phyloP scores from a whole-genome alignment of 2,113 vertebrate genomes.

The Platichthys flesus region DNA sequence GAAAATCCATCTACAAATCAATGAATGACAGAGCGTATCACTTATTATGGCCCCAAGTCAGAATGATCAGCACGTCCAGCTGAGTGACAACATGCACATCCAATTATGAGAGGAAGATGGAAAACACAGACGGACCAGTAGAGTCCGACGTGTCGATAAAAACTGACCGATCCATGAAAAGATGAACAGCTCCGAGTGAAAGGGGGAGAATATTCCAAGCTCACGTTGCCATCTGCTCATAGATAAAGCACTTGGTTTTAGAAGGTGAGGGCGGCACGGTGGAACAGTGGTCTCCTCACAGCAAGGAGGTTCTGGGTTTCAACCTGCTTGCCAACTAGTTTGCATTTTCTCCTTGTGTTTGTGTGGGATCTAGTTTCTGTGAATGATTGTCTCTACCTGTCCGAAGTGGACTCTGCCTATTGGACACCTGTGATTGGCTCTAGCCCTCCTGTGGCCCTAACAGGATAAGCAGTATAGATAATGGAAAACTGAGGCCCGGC shows the following conservation, averaged over 20 bases:
- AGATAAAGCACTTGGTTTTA: background rate
- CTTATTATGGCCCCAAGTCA: conserved; percentile 47
- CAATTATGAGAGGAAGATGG: conserved; percentile 10
- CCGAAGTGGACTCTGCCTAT: too few relatives aligned
- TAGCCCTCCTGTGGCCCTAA: background rate
- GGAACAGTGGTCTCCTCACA: background rate
- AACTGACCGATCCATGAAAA: background rate
- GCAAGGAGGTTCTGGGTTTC: too few relatives aligned
- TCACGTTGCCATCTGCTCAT: background rate
- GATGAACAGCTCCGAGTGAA: background rate
- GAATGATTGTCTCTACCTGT: background rate
- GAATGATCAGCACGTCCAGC: conserved; percentile 2
- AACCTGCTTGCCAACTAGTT: too few relatives aligned
- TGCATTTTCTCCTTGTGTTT: too few relatives aligned
- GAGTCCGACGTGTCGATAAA: background rate
- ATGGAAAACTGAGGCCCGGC: background rate
- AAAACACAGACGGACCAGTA: background rate
- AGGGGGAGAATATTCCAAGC: background rate
- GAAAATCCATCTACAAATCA: conserved; percentile 53
- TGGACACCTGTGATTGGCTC: too few relatives aligned
- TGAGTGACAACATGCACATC: conserved; percentile 6
- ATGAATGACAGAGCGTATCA: conserved; percentile 43
- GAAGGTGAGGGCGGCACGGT: too few relatives aligned
- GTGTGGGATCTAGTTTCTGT: background rate
- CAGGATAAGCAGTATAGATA: background rate